Evolutionary conservation across 2,888 invertebrate genomes (phyloP).

Genomic region (Alviniconcha strummeri): DNA sequence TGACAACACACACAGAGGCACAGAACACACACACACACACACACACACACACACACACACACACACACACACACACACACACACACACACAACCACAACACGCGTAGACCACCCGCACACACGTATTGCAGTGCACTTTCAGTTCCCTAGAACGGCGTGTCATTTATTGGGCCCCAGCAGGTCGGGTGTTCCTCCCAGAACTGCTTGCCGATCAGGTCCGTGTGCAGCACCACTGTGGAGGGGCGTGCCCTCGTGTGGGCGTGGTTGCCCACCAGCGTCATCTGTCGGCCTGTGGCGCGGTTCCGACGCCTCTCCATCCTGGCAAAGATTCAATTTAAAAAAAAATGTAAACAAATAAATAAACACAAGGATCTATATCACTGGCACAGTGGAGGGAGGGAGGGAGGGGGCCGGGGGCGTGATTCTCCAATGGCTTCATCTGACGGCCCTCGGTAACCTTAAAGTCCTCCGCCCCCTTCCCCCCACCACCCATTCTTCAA

Average conservation of each 20-base stretch:
- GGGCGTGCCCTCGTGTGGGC: background rate
- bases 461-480: too few relatives aligned
- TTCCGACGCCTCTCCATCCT: background rate
- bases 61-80: background rate
- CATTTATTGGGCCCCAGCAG: slow-evolving; percentile 49
- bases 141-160: too few relatives aligned
- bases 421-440: too few relatives aligned
- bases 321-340: background rate
- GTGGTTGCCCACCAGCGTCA: slow-evolving; percentile 19
- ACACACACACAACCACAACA: background rate
- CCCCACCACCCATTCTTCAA: too few relatives aligned
- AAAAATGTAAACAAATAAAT: too few relatives aligned
- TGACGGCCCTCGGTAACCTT: too few relatives aligned
- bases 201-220: slow-evolving; percentile 88
- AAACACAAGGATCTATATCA: background rate
- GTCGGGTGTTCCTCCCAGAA: slow-evolving; percentile 87
- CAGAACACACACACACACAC: slow-evolving; percentile 1
- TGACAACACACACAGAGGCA: background rate
- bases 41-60: slow-evolving; percentile 1
- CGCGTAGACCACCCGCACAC: background rate
- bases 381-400: too few relatives aligned
- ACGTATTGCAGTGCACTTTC: background rate
- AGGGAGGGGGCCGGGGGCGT: too few relatives aligned
- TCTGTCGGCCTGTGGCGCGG: background rate
- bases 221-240: slow-evolving; percentile 76